Conservation (phyloP, 2,797 vertebrate genomes). For the Falco cherrug region DNA sequence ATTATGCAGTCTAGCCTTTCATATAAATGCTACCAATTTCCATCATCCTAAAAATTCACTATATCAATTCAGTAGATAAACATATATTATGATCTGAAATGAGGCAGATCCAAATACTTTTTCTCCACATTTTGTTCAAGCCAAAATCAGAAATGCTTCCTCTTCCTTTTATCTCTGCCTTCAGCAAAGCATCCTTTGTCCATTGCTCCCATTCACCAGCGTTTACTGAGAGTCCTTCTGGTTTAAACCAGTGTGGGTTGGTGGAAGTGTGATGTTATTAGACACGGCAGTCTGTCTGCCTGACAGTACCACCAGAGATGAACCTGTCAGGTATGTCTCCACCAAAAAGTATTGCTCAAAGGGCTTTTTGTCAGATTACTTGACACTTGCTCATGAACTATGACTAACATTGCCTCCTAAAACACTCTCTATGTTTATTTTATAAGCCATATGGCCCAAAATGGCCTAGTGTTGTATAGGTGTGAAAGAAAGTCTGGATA, state of each 20-base stretch:
- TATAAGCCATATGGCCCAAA: slow-evolving; percentile 41
- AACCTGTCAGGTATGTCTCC: not conserved
- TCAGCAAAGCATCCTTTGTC: not conserved
- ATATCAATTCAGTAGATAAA: not conserved
- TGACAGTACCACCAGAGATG: not conserved
- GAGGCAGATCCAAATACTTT: not conserved
- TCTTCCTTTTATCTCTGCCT: not conserved
- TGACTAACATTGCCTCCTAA: slow-evolving; percentile 31
- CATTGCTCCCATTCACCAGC: not conserved
- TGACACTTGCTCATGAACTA: slow-evolving; percentile 39
- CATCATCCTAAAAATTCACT: not conserved
- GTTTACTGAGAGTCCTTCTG: not conserved
- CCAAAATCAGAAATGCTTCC: not conserved
- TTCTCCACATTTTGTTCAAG: not conserved
- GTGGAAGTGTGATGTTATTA: not conserved
- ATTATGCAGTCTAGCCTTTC: not conserved
- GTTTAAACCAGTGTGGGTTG: not conserved
- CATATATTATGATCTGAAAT: not conserved
- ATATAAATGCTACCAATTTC: not conserved
- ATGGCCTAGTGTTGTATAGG: not conserved
- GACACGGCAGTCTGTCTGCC: not conserved
- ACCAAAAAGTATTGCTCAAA: not conserved
- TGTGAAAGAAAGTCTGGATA: slow-evolving; percentile 26
- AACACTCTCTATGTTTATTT: slow-evolving; percentile 47
- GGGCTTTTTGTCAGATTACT: slow-evolving; percentile 5